These are phyloP conservation scores for Trilocha varians DNA, from an alignment of 2,888 invertebrate genomes.

Conservation along the genomic window DNA sequence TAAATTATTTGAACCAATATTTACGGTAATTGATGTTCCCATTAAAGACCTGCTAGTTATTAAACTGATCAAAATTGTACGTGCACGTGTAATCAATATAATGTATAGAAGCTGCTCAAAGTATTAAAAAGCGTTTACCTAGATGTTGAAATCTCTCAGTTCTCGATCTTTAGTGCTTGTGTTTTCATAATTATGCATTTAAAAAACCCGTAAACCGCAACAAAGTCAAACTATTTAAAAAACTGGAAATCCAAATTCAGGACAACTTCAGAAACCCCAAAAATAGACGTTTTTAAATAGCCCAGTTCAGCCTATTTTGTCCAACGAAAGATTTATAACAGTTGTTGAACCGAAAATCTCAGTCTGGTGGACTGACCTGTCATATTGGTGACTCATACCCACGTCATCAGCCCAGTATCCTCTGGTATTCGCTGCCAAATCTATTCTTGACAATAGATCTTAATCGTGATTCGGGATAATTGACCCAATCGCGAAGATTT, in stretches of 20 bases:
- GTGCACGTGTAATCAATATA: no score
- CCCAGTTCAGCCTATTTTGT: neutral
- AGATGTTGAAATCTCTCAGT: no score
- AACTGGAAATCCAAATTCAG: neutral
- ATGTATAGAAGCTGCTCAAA: no score
- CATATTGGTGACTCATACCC: slow-evolving; percentile 36
- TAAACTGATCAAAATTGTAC: no score
- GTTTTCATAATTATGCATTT: no score
- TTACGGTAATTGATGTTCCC: no score
- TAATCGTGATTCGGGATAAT: neutral
- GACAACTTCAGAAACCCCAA: neutral
- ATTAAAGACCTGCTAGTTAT: no score
- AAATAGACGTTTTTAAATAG: neutral
- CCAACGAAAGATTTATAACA: neutral
- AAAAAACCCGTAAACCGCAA: no score
- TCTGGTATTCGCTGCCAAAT: slow-evolving; percentile 47
- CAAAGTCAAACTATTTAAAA: no score
- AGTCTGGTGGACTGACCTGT: slow-evolving; percentile 38
- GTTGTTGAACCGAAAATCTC: slow-evolving; percentile 1
- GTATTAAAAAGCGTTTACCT: no score
- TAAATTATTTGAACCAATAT: no score
- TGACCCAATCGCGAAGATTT: neutral
- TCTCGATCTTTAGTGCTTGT: no score
- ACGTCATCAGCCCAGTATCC: slow-evolving; percentile 38
- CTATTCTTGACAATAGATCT: slow-evolving; percentile 46